Percentiles rank a stretch among this genome's conserved stretches.
Evolutionary conservation across 2,888 invertebrate genomes (phyloP).

Genomic region (Lomographa bimaculata): DNA sequence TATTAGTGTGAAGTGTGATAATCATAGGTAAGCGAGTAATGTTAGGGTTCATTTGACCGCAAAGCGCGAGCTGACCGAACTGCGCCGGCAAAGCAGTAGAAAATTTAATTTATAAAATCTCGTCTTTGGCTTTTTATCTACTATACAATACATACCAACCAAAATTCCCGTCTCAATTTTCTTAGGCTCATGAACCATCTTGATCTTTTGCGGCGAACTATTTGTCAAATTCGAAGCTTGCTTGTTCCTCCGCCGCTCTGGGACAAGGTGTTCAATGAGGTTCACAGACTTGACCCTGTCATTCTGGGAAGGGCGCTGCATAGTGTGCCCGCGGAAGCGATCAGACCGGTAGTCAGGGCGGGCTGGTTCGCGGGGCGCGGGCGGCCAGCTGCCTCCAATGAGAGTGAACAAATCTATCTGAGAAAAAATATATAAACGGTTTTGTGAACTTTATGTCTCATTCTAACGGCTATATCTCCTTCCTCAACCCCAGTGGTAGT

Average conservation of each 20-base stretch:
- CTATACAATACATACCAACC: slow-evolving; percentile 70
- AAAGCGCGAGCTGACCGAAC: too few relatives aligned
- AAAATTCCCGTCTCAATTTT: slow-evolving; percentile 75
- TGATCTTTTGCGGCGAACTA: slow-evolving; percentile 44
- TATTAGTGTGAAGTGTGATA: too few relatives aligned
- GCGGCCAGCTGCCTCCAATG: slow-evolving; percentile 79
- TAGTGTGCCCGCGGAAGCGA: slow-evolving; percentile 56
- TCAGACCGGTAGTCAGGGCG: slow-evolving; percentile 64
- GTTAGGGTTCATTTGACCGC: too few relatives aligned
- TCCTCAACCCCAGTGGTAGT: too few relatives aligned
- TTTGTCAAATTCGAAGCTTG: slow-evolving; percentile 34
- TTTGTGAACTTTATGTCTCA: too few relatives aligned
- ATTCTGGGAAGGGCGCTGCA: slow-evolving; percentile 63
- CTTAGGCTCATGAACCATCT: slow-evolving; percentile 76
- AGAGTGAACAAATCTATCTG: slow-evolving; percentile 72
- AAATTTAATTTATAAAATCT: too few relatives aligned
- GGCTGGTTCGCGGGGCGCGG: slow-evolving; percentile 64
- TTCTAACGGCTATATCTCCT: too few relatives aligned
- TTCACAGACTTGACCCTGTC: slow-evolving; percentile 85
- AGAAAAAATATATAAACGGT: slow-evolving; percentile 25
- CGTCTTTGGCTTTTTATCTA: too few relatives aligned
- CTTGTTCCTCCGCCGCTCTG: slow-evolving; percentile 63
- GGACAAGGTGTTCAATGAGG: slow-evolving; percentile 81
- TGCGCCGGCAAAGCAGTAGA: too few relatives aligned
- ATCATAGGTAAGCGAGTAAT: too few relatives aligned